These are phyloP conservation scores for Dromococcyx pavoninus DNA, from an alignment of 2,797 vertebrate species.

Conservation along the genomic window DNA sequence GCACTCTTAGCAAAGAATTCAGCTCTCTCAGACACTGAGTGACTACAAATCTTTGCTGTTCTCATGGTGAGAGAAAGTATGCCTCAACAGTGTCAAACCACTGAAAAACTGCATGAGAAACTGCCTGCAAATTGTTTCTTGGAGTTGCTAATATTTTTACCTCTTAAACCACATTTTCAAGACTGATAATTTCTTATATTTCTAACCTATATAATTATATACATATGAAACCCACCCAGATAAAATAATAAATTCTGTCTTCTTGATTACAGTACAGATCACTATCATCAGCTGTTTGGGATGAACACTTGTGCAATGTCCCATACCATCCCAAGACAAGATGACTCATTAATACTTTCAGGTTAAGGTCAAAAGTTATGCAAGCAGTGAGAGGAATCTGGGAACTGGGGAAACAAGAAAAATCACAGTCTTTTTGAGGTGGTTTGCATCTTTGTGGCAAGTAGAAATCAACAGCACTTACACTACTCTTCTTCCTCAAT, in stretches of 20 bases:
- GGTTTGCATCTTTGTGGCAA: not conserved
- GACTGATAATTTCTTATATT: not conserved
- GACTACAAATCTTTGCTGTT: not conserved
- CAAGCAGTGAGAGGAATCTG: not conserved
- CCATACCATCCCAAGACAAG: not conserved
- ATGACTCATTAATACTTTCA: not conserved
- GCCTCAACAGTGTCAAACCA: not conserved
- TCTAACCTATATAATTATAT: not conserved
- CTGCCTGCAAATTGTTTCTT: not conserved
- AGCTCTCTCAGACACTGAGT: not conserved
- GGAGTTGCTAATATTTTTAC: not conserved
- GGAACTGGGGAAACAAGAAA: not conserved
- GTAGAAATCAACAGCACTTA: not conserved
- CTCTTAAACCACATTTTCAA: not conserved
- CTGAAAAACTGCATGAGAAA: not conserved
- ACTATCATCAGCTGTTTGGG: not conserved
- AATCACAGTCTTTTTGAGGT: not conserved
- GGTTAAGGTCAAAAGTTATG: not conserved
- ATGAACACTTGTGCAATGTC: not conserved
- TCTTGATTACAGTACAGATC: not conserved
- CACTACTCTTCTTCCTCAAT: not conserved
- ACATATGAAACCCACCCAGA: not conserved
- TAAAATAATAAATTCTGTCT: not conserved
- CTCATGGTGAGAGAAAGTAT: not conserved
- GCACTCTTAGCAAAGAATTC: not conserved